Evolutionary conservation across 2,113 vertebrate genomes (phyloP).

Genomic region (Chaetops frenatus): DNA sequence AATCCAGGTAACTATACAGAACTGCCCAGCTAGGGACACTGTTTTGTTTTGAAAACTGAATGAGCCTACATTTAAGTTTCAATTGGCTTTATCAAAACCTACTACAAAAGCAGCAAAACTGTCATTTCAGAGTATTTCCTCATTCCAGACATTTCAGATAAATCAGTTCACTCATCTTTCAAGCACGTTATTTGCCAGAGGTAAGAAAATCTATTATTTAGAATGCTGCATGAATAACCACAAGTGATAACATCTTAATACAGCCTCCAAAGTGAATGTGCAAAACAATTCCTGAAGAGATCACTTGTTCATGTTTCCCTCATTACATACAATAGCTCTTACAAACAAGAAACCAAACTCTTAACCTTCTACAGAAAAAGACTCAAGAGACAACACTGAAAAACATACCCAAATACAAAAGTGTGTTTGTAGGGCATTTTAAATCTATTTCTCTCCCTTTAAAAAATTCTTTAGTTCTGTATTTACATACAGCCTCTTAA

Average conservation of each 20-base stretch:
- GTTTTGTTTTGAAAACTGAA: background rate
- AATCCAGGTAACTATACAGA: background rate
- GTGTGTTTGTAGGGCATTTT: background rate
- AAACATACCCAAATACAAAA: background rate
- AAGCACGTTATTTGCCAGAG: background rate
- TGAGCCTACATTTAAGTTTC: background rate
- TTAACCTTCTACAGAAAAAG: background rate
- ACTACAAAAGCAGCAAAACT: background rate
- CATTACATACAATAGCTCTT: background rate
- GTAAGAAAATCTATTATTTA: background rate
- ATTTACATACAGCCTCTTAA: background rate
- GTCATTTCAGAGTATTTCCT: background rate
- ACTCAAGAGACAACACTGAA: background rate
- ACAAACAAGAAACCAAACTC: background rate
- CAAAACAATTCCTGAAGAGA: background rate
- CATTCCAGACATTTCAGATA: background rate
- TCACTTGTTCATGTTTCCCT: background rate
- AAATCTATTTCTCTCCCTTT: background rate
- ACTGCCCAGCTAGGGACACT: background rate
- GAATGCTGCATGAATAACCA: background rate
- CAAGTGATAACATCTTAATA: background rate
- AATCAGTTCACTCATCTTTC: background rate
- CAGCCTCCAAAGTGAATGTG: background rate
- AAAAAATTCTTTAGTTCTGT: background rate
- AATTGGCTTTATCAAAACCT: background rate